Evolutionary conservation across 2,113 vertebrate species (phyloP), one percentile per base, ranked within the genome.

Genomic region (Peucedramus taeniatus): DNA sequence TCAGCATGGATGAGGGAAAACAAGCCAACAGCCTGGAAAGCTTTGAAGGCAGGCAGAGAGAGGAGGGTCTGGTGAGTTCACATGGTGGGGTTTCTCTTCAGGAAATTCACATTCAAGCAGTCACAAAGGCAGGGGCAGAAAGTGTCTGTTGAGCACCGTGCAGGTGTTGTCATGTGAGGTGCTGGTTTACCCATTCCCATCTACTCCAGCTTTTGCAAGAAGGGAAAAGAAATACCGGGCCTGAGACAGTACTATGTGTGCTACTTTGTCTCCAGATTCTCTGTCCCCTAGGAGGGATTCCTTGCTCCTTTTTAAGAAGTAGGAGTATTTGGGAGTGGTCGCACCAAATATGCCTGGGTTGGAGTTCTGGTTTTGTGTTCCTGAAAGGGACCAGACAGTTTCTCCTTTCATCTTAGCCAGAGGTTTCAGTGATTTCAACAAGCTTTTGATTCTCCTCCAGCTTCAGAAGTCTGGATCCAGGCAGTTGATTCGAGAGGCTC

Each of bases 391-490:
- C 37, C 0, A 1, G 72, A 51, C 60, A 66, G 33, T 61, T 96
- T 94, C 45, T 61, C 35, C 40, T 83, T 80, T 60, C 49, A 31
- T 84, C 92, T 81, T 72, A 91, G 49, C 39, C 24, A 93, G 61
- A 93, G 60, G 39, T 74, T 88, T 89, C 71, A 87, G 65, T 24
- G 27, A 60, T 78, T 77, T 78, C 53, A 85, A 16, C 16, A 80
- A 83, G 57, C 28, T 92, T 90, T 87, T 86, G 63, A 83, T 78
- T 40, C 17, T 70, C 11, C 39, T 95, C 35, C 76, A 90, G 39
- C 60, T 87, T 81, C 64, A 90, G 78, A 86, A 45, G 31, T 89
- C 94, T 92, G 63, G 59, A 90, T 89, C 28, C 49, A 76, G 66
- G 31, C 8, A 2, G 64, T 33, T 92, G 56, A 78, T 82, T 87